These are phyloP conservation scores for Aphelenchoides besseyi DNA, from an alignment of 1,140 invertebrate genomes.

Conservation along the genomic window DNA sequence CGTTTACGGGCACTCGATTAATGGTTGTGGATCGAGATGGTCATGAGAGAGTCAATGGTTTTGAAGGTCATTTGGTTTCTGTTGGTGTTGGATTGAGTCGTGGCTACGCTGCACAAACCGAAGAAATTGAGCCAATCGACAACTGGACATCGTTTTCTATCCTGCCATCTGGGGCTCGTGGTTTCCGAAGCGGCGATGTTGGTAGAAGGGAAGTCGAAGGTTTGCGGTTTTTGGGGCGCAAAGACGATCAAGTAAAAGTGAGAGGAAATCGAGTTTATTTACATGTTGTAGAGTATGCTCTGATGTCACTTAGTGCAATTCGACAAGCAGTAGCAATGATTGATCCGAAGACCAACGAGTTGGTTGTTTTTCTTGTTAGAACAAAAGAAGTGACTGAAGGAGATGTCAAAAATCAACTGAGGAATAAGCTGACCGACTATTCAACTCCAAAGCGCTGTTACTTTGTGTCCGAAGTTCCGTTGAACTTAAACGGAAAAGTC, in stretches of 20 bases:
- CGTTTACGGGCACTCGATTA: constrained; percentile 10
- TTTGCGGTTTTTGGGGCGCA: constrained; percentile 25
- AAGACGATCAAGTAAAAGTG: constrained; percentile 27
- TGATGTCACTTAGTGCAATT: constrained; percentile 3
- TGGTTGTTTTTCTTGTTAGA: background rate
- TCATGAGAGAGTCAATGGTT: background rate
- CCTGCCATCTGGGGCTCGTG: background rate
- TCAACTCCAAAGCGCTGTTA: background rate
- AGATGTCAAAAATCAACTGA: background rate
- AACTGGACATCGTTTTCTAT: background rate
- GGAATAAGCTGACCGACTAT: background rate
- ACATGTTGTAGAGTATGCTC: background rate
- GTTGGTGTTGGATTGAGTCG: constrained; percentile 26
- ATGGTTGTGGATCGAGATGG: background rate
- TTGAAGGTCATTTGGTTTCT: constrained; percentile 15
- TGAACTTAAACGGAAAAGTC: constrained; percentile 39
- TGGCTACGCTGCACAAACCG: constrained; percentile 26
- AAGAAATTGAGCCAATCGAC: background rate
- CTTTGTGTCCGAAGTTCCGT: constrained; percentile 18
- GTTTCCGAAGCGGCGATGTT: background rate
- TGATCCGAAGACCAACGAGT: background rate
- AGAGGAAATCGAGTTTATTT: constrained; percentile 30
- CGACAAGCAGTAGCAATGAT: constrained; percentile 8
- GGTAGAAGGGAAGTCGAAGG: background rate
- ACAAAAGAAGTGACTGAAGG: background rate